Percentiles rank a stretch among this genome's conserved stretches.
Evolutionary conservation across 2,888 invertebrate genomes (phyloP).

Genomic region (Eledone cirrhosa): DNA sequence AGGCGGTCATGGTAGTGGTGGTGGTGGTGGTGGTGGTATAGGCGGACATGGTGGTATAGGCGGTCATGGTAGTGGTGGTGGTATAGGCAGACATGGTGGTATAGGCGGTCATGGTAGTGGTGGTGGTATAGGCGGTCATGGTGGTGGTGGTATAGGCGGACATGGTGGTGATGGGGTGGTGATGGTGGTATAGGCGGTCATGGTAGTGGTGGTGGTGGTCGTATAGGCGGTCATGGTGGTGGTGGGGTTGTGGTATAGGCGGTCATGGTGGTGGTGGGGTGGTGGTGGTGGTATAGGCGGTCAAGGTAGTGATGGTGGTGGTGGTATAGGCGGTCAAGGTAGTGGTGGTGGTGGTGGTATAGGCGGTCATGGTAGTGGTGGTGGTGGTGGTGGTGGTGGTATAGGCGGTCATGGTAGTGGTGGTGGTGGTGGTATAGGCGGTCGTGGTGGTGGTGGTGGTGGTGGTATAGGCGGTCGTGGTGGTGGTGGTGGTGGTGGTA

Average conservation of each 20-base stretch:
- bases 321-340: no score
- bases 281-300: no score
- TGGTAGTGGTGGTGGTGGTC: slow-evolving; percentile 19
- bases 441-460: no score
- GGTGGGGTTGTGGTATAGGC: not conserved
- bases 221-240: slow-evolving; percentile 4
- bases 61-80: not conserved
- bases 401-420: no score
- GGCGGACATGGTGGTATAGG: not conserved
- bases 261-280: no score
- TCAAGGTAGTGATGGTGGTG: no score
- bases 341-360: no score
- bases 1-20: slow-evolving; percentile 5
- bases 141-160: not conserved
- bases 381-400: no score
- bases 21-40: not conserved
- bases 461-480: no score
- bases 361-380: no score
- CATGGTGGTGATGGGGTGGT: not conserved
- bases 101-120: not conserved
- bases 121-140: not conserved
- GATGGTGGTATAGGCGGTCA: slow-evolving; percentile 21
- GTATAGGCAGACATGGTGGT: not conserved
- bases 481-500: no score
- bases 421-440: no score